A percentile compares a stretch with the other conserved stretches of the same genome.
phyloP scores from a whole-genome alignment of 2,888 invertebrate genomes.

The Uloborus plumipes region DNA sequence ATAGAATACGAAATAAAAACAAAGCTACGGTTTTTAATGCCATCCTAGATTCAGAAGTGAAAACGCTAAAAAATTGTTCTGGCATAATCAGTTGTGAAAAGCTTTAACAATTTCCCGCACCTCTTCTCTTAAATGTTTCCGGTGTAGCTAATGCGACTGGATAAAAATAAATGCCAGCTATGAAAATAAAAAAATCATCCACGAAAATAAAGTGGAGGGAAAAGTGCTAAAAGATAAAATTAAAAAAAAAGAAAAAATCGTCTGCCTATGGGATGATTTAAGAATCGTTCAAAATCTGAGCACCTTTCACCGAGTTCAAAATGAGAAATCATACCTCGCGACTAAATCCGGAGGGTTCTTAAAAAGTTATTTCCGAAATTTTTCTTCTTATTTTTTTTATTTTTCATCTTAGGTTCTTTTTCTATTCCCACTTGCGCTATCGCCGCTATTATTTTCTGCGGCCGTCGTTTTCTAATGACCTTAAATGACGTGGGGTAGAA shows the following conservation, averaged over 20 bases:
- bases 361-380: slow-evolving; percentile 60
- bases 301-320: slow-evolving; percentile 34
- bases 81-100: slow-evolving; percentile 43
- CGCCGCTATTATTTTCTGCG: slow-evolving; percentile 47
- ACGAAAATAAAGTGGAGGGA: slow-evolving; percentile 7
- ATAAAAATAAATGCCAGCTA: slow-evolving; percentile 54
- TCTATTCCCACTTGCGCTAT: slow-evolving; percentile 8
- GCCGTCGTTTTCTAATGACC: slow-evolving; percentile 60
- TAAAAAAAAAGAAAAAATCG: neutral
- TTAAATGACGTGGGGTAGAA: slow-evolving; percentile 51
- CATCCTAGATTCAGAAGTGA: neutral
- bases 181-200: slow-evolving; percentile 26
- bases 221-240: neutral
- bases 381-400: slow-evolving; percentile 17
- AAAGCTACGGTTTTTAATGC: slow-evolving; percentile 15
- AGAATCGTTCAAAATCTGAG: slow-evolving; percentile 50
- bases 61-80: slow-evolving; percentile 54
- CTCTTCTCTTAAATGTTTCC: slow-evolving; percentile 45
- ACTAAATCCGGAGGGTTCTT: slow-evolving; percentile 46
- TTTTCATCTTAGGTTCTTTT: slow-evolving; percentile 2
- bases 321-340: slow-evolving; percentile 58
- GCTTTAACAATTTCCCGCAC: slow-evolving; percentile 39
- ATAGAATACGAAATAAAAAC: slow-evolving; percentile 58
- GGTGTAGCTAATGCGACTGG: slow-evolving; percentile 41
- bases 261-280: slow-evolving; percentile 52